Conservation (phyloP, 2,797 vertebrate species). For the Florisuga fusca region DNA sequence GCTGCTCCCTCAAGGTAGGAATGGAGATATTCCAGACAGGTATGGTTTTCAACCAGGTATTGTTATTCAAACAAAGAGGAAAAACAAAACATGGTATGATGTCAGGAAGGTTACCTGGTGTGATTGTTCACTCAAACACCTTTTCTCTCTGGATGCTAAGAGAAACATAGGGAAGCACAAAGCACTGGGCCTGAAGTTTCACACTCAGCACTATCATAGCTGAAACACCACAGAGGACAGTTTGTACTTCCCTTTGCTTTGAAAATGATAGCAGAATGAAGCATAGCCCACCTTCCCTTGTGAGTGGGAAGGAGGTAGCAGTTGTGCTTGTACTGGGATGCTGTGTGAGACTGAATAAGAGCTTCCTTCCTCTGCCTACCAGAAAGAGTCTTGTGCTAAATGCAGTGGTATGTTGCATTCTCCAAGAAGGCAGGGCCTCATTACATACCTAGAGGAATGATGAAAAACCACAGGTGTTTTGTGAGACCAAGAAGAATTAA, state of each 20-base stretch:
- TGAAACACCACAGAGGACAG: not conserved
- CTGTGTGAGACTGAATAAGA: not conserved
- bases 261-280: not conserved
- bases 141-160: not conserved
- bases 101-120: not conserved
- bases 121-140: not conserved
- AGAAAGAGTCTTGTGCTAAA: not conserved
- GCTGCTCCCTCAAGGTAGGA: not conserved
- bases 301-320: not conserved
- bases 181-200: not conserved
- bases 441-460: not conserved
- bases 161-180: not conserved
- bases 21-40: not conserved
- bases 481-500: not conserved
- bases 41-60: not conserved
- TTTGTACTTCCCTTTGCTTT: not conserved
- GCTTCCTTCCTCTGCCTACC: not conserved
- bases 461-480: not conserved
- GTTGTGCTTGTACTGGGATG: not conserved
- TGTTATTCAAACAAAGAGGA: not conserved
- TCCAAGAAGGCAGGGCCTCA: not conserved
- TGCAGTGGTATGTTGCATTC: not conserved
- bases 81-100: not conserved
- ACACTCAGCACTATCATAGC: not conserved
- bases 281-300: not conserved